phyloP scores from a whole-genome alignment of 2,797 vertebrate genomes.

The Chloroceryle inda region DNA sequence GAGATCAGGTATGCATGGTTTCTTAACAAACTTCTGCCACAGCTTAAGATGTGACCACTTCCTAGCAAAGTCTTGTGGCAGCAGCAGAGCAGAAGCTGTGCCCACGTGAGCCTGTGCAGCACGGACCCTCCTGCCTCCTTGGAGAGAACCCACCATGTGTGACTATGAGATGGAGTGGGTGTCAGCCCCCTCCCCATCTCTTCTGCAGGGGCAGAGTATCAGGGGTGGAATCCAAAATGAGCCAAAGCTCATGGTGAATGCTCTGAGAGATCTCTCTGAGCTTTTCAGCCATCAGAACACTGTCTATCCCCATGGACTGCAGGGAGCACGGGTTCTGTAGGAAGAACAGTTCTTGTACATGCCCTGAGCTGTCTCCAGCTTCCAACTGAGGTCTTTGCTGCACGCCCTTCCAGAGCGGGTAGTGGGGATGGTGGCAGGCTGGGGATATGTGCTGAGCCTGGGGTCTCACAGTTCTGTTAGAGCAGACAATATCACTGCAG shows the following conservation, averaged over 20 bases:
- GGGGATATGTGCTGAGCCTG: neutral
- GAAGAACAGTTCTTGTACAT: neutral
- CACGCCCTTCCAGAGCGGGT: neutral
- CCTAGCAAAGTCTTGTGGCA: neutral
- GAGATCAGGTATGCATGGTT: fast-evolving
- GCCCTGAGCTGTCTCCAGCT: neutral
- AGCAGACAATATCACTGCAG: neutral
- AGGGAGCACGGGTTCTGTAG: neutral
- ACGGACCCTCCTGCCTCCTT: neutral
- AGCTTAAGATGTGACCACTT: neutral
- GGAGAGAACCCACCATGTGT: fast-evolving
- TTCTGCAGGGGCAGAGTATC: neutral
- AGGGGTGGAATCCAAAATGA: fast-evolving
- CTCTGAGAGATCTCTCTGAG: neutral
- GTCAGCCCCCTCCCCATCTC: neutral
- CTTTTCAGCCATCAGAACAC: neutral
- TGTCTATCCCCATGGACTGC: fast-evolving
- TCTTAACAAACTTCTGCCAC: neutral
- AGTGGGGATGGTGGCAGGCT: neutral
- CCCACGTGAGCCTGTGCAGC: neutral
- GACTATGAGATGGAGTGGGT: neutral
- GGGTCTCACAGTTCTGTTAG: neutral
- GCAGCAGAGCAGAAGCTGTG: neutral
- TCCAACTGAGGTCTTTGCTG: neutral
- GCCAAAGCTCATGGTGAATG: neutral